phyloP scores from a whole-genome alignment of 1,140 invertebrate genomes.

The Heliconius nattereri region DNA sequence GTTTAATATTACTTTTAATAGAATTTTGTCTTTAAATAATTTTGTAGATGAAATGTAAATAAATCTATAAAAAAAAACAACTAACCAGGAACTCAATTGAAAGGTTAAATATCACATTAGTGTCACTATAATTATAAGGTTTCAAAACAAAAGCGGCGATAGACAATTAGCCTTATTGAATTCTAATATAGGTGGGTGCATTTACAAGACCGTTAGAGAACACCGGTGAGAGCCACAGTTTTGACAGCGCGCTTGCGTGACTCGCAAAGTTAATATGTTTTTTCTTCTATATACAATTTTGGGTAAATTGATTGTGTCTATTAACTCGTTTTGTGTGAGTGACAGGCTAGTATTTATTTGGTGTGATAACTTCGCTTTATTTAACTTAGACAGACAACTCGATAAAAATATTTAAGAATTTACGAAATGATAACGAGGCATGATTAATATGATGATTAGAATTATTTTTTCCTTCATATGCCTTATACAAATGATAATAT shows the following conservation, averaged over 20 bases:
- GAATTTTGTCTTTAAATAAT: too few species aligned
- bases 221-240: conserved; percentile 55
- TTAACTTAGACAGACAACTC: conserved; percentile 24
- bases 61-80: not conserved
- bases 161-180: conserved; percentile 36
- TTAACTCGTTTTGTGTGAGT: conserved; percentile 63
- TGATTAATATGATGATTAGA: too few species aligned
- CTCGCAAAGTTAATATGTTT: conserved; percentile 57
- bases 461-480: too few species aligned
- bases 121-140: conserved; percentile 41
- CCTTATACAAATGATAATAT: too few species aligned
- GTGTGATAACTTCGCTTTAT: conserved; percentile 48
- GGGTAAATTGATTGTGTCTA: conserved; percentile 68
- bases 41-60: not conserved
- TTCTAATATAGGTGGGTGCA: conserved; percentile 38
- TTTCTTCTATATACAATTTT: conserved; percentile 57
- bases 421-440: too few species aligned
- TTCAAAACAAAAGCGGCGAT: conserved; percentile 31
- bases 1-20: too few species aligned
- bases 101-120: conserved; percentile 39
- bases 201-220: conserved; percentile 49
- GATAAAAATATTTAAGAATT: too few species aligned
- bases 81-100: not conserved
- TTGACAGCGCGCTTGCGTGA: conserved; percentile 68
- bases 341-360: conserved; percentile 50